Evolutionary conservation across 1,140 invertebrate genomes (phyloP).

Genomic region (Leptopilina boulardi): DNA sequence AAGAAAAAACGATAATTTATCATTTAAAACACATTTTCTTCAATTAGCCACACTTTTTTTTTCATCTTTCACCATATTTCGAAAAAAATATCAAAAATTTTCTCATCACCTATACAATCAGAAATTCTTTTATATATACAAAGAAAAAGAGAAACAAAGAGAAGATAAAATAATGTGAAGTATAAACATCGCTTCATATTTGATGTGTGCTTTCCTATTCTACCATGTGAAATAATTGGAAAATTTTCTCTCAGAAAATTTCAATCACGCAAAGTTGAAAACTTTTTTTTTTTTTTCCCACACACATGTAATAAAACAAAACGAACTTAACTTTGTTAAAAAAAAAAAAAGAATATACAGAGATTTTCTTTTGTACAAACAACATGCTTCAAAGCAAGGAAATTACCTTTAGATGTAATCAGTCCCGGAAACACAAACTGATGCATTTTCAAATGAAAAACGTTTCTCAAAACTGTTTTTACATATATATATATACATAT

Average conservation of each 20-base stretch:
- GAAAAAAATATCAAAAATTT: too few species aligned
- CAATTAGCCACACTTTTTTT: too few species aligned
- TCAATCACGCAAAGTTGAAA: not conserved
- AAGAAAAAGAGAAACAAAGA: not conserved
- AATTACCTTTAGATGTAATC: constrained; percentile 10
- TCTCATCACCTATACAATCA: too few species aligned
- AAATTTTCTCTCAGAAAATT: not conserved
- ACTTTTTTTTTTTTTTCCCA: too few species aligned
- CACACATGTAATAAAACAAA: not conserved
- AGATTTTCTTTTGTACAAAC: not conserved
- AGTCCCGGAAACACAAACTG: not conserved
- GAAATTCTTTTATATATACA: too few species aligned
- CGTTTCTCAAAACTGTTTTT: not conserved
- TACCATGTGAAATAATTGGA: not conserved
- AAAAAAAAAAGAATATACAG: not conserved
- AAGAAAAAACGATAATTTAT: not conserved
- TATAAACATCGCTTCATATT: not conserved
- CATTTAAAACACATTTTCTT: too few species aligned
- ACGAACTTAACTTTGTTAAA: constrained; percentile 6
- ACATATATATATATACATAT: not conserved
- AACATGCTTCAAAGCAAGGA: not conserved
- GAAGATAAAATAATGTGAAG: not conserved
- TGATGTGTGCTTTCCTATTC: not conserved
- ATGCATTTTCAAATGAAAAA: not conserved
- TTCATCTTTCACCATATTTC: too few species aligned